Evolutionary conservation across 2,113 vertebrate genomes (phyloP).

Genomic region (Malurus elegans): DNA sequence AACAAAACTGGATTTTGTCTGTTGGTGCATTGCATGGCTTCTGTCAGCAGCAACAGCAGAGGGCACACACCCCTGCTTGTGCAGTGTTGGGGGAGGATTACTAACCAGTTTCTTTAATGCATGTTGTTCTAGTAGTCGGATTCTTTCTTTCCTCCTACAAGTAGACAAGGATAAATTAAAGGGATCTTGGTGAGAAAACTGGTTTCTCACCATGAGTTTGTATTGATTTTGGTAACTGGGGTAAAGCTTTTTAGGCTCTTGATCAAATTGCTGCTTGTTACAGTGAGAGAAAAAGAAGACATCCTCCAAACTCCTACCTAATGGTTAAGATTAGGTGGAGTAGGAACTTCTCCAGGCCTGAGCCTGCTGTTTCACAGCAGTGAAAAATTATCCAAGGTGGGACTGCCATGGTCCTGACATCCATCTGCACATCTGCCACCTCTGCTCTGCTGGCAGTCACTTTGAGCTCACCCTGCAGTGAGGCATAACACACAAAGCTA

Average conservation of each 20-base stretch:
- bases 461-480: not conserved
- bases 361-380: not conserved
- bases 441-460: not conserved
- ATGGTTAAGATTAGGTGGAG: not conserved
- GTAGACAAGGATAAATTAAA: not conserved
- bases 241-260: not conserved
- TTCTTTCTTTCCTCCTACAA: not conserved
- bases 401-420: not conserved
- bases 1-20: not conserved
- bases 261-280: not conserved
- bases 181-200: not conserved
- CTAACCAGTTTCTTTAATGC: not conserved
- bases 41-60: not conserved
- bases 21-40: not conserved
- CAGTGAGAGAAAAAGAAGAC: not conserved
- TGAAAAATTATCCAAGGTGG: not conserved
- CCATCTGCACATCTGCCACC: not conserved
- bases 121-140: not conserved
- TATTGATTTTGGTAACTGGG: not conserved
- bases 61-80: not conserved
- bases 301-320: not conserved
- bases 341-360: not conserved
- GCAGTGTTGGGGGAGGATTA: not conserved
- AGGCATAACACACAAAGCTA: not conserved
- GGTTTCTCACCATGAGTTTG: not conserved